A percentile compares a stretch with the other conserved stretches of the same genome.
Evolutionary conservation across 1,140 invertebrate genomes (phyloP).

Genomic region (Mylabris phalerata): DNA sequence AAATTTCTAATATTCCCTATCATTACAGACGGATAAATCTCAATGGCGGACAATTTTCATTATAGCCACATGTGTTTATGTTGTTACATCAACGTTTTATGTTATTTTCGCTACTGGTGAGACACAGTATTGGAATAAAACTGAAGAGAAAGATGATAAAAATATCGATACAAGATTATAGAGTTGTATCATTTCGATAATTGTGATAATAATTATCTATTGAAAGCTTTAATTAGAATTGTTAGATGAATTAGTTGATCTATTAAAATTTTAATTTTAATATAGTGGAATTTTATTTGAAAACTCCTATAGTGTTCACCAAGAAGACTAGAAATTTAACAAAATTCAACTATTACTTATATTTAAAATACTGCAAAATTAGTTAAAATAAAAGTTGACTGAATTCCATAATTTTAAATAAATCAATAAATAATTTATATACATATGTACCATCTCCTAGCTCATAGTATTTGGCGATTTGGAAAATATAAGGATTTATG

Average conservation of each 20-base stretch:
- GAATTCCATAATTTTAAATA: too few relatives aligned
- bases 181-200: neutral
- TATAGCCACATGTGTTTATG: slow-evolving; percentile 23
- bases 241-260: too few relatives aligned
- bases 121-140: slow-evolving; percentile 27
- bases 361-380: too few relatives aligned
- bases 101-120: slow-evolving; percentile 27
- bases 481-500: slow-evolving; percentile 2
- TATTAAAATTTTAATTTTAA: too few relatives aligned
- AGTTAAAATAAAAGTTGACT: too few relatives aligned
- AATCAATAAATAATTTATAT: too few relatives aligned
- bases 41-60: slow-evolving; percentile 29
- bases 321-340: too few relatives aligned
- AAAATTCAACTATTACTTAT: too few relatives aligned
- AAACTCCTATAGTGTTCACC: too few relatives aligned
- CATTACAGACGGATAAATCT: slow-evolving; percentile 3
- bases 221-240: neutral
- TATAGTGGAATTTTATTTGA: too few relatives aligned
- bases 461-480: too few relatives aligned
- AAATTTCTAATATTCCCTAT: neutral
- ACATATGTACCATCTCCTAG: too few relatives aligned
- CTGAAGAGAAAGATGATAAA: neutral
- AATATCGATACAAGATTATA: neutral
- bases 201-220: neutral
- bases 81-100: slow-evolving; percentile 25